Percentiles rank a stretch among this genome's conserved stretches.
phyloP scores from a whole-genome alignment of 2,113 vertebrate genomes.

The Balaenoptera acutorostrata region DNA sequence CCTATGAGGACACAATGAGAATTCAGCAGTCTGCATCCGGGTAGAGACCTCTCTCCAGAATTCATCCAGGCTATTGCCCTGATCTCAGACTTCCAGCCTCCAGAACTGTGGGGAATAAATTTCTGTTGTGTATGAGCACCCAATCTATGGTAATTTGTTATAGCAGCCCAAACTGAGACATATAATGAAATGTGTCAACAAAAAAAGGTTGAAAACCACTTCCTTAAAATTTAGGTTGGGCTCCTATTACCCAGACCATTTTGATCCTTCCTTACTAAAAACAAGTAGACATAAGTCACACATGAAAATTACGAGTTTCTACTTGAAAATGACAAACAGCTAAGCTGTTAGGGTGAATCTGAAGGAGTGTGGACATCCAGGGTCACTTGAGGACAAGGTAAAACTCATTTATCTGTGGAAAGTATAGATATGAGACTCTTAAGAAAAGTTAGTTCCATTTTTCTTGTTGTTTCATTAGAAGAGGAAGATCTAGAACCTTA shows the following conservation, averaged over 20 bases:
- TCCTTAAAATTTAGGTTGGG: background rate
- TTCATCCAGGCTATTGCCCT: accelerated
- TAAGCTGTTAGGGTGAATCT: background rate
- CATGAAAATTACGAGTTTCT: background rate
- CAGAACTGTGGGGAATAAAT: background rate
- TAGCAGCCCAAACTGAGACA: background rate
- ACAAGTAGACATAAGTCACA: background rate
- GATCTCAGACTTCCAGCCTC: background rate
- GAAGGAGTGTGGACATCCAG: background rate
- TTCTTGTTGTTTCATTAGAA: background rate
- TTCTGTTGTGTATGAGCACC: background rate
- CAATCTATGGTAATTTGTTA: background rate
- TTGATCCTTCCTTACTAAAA: background rate
- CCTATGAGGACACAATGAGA: background rate
- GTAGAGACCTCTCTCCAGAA: background rate
- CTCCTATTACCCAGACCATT: background rate
- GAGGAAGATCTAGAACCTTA: background rate
- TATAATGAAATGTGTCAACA: background rate
- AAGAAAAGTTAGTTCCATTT: background rate
- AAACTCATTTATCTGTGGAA: background rate
- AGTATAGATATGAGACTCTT: background rate
- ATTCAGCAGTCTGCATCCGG: background rate
- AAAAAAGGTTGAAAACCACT: background rate
- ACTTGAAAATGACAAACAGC: background rate
- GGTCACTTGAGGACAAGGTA: background rate